phyloP scores from a whole-genome alignment of 2,888 invertebrate species.

The Phalangium opilio region DNA sequence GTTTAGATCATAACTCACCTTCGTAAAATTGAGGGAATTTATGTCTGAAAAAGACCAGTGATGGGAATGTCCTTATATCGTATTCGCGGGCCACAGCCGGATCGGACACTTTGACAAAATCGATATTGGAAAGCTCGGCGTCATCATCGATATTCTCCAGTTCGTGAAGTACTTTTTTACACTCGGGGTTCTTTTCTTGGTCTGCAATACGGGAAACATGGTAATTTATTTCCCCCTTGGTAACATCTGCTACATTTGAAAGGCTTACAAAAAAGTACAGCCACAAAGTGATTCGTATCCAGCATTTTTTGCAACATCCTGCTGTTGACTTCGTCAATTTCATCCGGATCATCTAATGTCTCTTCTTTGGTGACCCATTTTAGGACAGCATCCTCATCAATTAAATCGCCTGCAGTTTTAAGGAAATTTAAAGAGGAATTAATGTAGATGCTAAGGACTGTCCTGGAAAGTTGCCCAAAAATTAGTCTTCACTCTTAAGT shows the following conservation, averaged over 20 bases:
- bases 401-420: constrained; percentile 51
- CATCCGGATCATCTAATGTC: constrained; percentile 75
- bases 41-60: constrained; percentile 45
- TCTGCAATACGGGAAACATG: constrained; percentile 28
- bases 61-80: constrained; percentile 61
- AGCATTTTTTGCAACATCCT: constrained; percentile 80
- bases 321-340: constrained; percentile 79
- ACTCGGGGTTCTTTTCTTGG: constrained; percentile 73
- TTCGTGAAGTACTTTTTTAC: constrained; percentile 71
- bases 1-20: constrained; percentile 16
- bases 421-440: background rate
- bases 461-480: too few relatives aligned
- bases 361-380: constrained; percentile 83
- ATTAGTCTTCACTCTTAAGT: too few relatives aligned
- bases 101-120: constrained; percentile 81
- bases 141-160: constrained; percentile 85
- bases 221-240: too few relatives aligned
- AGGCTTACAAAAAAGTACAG: constrained; percentile 80
- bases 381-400: constrained; percentile 78
- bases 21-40: constrained; percentile 62
- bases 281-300: constrained; percentile 70
- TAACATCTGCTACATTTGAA: background rate
- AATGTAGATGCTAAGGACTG: too few relatives aligned
- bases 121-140: constrained; percentile 77
- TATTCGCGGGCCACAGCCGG: constrained; percentile 74